Conservation (phyloP, 2,113 vertebrate species). For the Reinhardtius hippoglossoides region DNA sequence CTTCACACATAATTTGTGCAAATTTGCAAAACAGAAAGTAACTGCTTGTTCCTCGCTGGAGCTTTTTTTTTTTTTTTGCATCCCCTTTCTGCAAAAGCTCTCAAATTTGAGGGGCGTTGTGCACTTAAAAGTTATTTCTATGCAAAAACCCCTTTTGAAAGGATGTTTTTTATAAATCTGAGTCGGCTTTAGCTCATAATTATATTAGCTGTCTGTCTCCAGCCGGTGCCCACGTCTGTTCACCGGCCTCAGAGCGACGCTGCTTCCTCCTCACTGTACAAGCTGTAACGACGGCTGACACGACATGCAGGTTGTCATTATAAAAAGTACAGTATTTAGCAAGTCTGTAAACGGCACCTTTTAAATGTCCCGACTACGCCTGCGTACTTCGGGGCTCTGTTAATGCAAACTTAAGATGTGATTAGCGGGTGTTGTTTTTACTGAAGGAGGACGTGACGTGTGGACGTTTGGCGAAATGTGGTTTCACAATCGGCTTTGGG, state of each 20-base stretch:
- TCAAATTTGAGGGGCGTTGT: not conserved
- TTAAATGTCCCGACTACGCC: conserved; percentile 2
- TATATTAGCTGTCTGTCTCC: conserved; percentile 18
- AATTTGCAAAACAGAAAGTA: conserved; percentile 1
- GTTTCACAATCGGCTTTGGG: conserved; percentile 52
- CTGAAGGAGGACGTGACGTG: conserved; percentile 21
- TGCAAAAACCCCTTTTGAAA: not conserved
- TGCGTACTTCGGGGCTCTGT: conserved; percentile 4
- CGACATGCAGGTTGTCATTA: conserved; percentile 30
- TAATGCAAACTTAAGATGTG: not conserved
- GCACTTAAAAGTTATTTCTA: not conserved
- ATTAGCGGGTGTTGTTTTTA: conserved; percentile 28
- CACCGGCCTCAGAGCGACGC: conserved; percentile 2
- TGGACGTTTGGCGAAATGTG: not conserved
- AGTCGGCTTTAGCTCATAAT: conserved; percentile 11
- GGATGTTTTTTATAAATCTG: not conserved
- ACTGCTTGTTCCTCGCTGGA: not conserved
- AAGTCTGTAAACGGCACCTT: conserved; percentile 29
- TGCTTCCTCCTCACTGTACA: not conserved
- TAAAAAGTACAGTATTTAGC: conserved; percentile 25
- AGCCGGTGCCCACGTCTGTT: conserved; percentile 30
- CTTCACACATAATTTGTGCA: conserved; percentile 40
- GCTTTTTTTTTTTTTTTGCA: no score
- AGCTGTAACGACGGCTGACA: conserved; percentile 61
- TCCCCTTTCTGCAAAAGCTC: not conserved